Percentiles rank a stretch among this genome's conserved stretches.
These are phyloP conservation scores for Uloborus diversus DNA, from an alignment of 1,140 invertebrate genomes.

Conservation along the genomic window DNA sequence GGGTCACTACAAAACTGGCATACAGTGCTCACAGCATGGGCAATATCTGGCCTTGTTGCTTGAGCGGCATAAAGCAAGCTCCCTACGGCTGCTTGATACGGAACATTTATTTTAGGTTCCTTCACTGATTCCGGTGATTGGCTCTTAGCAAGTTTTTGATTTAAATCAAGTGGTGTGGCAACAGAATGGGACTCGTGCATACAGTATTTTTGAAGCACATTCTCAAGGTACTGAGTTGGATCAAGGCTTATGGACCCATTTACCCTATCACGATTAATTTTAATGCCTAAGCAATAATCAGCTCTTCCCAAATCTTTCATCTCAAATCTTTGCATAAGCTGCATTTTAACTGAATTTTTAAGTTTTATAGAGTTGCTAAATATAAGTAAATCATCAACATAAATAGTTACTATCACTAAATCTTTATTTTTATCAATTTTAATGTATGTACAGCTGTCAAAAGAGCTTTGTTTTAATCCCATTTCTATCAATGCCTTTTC, in stretches of 20 bases:
- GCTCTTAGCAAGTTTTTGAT: background rate
- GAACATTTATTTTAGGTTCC: background rate
- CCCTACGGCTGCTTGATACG: slow-evolving; percentile 47
- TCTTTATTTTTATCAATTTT: slow-evolving; percentile 32
- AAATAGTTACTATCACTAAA: slow-evolving; percentile 48
- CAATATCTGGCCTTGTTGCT: slow-evolving; percentile 67
- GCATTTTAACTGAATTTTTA: slow-evolving; percentile 14
- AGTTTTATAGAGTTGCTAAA: slow-evolving; percentile 17
- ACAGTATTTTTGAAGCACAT: background rate
- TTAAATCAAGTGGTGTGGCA: background rate
- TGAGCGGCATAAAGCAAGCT: slow-evolving; percentile 65
- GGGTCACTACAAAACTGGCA: slow-evolving; percentile 66
- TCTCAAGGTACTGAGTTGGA: slow-evolving; percentile 4
- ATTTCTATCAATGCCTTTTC: slow-evolving; percentile 40
- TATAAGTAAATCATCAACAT: slow-evolving; percentile 55
- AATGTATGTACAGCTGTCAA: slow-evolving; percentile 58
- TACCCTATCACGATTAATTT: slow-evolving; percentile 13
- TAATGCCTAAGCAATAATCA: slow-evolving; percentile 19
- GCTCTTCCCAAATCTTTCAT: slow-evolving; percentile 17
- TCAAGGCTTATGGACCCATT: slow-evolving; percentile 23
- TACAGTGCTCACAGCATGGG: slow-evolving; percentile 65
- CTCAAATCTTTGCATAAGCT: slow-evolving; percentile 15
- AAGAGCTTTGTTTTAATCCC: slow-evolving; percentile 50
- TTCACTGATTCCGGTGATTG: background rate
- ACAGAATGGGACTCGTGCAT: slow-evolving; percentile 2